Conservation (phyloP, 2,888 invertebrate genomes). For the Xestia rhomboidea region DNA sequence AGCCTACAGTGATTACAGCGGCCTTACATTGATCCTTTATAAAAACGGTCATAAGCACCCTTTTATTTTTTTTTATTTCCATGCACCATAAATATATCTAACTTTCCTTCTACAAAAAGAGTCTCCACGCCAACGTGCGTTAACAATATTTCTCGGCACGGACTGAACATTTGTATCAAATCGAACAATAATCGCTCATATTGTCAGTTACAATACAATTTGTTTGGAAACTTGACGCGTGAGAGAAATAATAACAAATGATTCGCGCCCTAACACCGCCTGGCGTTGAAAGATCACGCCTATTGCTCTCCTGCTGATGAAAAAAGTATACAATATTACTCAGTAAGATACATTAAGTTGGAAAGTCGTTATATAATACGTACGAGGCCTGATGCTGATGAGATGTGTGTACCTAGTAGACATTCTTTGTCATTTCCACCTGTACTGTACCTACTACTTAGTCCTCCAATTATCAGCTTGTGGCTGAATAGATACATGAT, state of each 20-base stretch:
- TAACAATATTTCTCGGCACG: conserved; percentile 66
- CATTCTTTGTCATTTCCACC: neutral
- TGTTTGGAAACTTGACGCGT: conserved; percentile 89
- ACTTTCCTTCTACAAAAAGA: conserved; percentile 35
- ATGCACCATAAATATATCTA: conserved; percentile 23
- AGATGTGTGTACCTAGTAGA: neutral
- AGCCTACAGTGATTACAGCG: neutral
- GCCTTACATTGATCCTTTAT: no score
- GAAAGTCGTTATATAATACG: conserved; percentile 53
- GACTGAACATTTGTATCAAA: conserved; percentile 84
- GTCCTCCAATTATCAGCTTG: neutral
- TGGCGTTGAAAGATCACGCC: conserved; percentile 91
- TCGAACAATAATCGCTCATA: conserved; percentile 90
- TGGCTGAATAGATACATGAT: neutral
- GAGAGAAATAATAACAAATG: conserved; percentile 91
- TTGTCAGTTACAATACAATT: conserved; percentile 91
- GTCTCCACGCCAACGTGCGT: conserved; percentile 25
- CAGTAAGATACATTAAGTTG: conserved; percentile 65
- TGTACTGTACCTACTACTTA: neutral
- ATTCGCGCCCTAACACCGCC: conserved; percentile 90
- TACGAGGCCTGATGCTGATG: neutral
- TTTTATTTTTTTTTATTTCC: conserved; percentile 7
- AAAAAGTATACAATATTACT: conserved; percentile 80
- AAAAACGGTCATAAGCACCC: neutral
- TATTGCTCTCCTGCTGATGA: conserved; percentile 88